phyloP scores from a whole-genome alignment of 2,113 vertebrate genomes.

The Cyanoramphus novaezelandiae region DNA sequence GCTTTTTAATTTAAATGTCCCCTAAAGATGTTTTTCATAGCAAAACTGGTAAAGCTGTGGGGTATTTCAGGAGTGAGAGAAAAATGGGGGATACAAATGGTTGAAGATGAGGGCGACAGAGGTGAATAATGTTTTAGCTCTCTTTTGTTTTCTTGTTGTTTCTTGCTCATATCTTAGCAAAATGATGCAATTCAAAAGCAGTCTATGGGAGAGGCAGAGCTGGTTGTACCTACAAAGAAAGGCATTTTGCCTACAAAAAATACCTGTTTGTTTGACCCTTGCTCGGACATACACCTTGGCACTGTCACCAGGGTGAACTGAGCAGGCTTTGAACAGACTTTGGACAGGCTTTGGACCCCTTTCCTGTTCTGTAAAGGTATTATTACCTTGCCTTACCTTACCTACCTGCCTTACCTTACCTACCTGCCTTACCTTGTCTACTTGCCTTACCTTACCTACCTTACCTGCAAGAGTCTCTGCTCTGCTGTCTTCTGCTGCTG shows the following conservation, averaged over 20 bases:
- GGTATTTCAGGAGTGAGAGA: neutral
- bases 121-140: neutral
- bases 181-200: neutral
- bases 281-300: neutral
- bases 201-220: accelerated
- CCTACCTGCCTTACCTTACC: too few relatives aligned
- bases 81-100: neutral
- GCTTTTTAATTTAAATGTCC: neutral
- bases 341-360: neutral
- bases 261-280: neutral
- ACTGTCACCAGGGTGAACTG: neutral
- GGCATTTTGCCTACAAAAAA: neutral
- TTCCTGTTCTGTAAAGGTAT: neutral
- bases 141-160: neutral
- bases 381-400: neutral
- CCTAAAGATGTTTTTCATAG: neutral
- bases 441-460: neutral
- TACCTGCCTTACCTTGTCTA: too few relatives aligned
- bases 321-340: neutral
- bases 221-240: neutral
- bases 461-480: neutral
- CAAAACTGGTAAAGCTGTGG: neutral
- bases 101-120: neutral
- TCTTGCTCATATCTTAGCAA: neutral
- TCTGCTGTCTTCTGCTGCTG: neutral